These are phyloP conservation scores for Drosophila pandora DNA, from an alignment of 1,140 invertebrate species.

Conservation along the genomic window DNA sequence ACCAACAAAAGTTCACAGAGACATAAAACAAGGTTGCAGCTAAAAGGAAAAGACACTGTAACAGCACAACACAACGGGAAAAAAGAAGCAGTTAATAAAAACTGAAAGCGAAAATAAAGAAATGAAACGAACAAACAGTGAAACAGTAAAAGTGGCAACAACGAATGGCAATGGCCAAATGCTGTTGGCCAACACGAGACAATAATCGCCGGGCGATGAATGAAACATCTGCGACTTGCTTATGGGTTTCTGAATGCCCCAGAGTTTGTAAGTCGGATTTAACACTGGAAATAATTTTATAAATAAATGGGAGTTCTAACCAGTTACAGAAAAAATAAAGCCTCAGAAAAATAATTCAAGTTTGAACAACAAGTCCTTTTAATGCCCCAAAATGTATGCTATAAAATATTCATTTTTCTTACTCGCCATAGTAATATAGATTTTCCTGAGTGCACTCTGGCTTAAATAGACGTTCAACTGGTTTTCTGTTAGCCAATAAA, in stretches of 20 bases:
- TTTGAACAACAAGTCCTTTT: not conserved
- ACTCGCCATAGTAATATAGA: not conserved
- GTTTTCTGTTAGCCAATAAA: conserved; percentile 68
- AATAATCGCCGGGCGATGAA: conserved; percentile 20
- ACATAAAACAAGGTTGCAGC: conserved; percentile 55
- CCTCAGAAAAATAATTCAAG: too few species aligned
- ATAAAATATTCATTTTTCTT: too few species aligned
- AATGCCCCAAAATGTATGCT: too few species aligned
- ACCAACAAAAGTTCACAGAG: conserved; percentile 63
- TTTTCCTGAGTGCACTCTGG: conserved; percentile 20
- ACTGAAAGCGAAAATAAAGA: conserved; percentile 41
- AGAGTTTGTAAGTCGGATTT: not conserved
- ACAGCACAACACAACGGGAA: conserved; percentile 18
- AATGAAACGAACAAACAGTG: conserved; percentile 49
- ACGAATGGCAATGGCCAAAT: conserved; percentile 36
- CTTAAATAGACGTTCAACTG: conserved; percentile 65
- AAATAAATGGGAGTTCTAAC: too few species aligned
- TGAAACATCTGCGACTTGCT: conserved; percentile 46
- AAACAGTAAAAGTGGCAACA: conserved; percentile 54
- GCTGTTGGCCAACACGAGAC: conserved; percentile 41
- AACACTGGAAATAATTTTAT: not conserved
- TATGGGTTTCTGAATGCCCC: conserved; percentile 19
- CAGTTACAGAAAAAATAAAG: too few species aligned
- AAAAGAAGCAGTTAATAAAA: conserved; percentile 42
- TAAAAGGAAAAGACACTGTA: conserved; percentile 44